These are phyloP conservation scores for Galeopsomyia nigrocyanea DNA, from an alignment of 2,888 invertebrate species.

Conservation along the genomic window DNA sequence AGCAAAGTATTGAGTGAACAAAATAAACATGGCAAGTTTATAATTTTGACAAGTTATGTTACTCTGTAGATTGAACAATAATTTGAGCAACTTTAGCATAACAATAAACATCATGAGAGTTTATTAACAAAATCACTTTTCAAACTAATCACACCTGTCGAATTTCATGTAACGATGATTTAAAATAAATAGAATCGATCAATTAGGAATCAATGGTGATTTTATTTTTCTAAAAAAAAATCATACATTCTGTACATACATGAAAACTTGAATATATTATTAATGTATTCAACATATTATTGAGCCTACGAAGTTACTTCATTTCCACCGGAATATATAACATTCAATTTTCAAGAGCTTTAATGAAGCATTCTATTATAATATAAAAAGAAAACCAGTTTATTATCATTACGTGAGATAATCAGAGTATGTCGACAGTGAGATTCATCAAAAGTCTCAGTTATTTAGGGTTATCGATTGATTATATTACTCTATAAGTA, in stretches of 20 bases:
- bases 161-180: neutral
- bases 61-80: too few species aligned
- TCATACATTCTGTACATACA: constrained; percentile 41
- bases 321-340: constrained; percentile 30
- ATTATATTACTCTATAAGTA: constrained; percentile 39
- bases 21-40: too few species aligned
- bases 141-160: too few species aligned
- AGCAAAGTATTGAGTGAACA: neutral
- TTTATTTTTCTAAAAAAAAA: constrained; percentile 43
- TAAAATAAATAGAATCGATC: neutral
- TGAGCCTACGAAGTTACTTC: constrained; percentile 35
- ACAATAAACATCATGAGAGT: too few species aligned
- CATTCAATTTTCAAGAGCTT: neutral
- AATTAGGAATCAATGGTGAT: constrained; percentile 17
- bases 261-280: constrained; percentile 27
- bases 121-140: too few species aligned
- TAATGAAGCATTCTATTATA: constrained; percentile 10
- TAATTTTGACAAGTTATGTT: too few species aligned
- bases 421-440: constrained; percentile 11
- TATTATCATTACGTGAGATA: constrained; percentile 28
- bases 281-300: constrained; percentile 26
- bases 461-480: constrained; percentile 12
- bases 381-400: constrained; percentile 6
- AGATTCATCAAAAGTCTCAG: neutral
- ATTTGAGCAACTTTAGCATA: too few species aligned